phyloP scores from a whole-genome alignment of 2,113 vertebrate genomes.

The Neolamprologus tretocephalus region DNA sequence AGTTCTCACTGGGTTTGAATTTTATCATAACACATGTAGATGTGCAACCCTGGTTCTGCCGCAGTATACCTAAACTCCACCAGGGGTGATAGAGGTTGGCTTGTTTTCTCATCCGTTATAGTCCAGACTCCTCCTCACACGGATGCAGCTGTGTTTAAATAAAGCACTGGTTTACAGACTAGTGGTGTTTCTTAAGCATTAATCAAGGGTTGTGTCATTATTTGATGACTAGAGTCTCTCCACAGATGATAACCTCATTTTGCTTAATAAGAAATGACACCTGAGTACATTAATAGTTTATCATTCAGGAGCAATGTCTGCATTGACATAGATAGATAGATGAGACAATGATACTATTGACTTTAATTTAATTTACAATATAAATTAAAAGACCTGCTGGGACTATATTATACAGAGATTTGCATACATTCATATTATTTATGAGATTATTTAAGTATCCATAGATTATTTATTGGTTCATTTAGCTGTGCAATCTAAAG shows the following conservation, averaged over 20 bases:
- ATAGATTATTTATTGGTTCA: neutral
- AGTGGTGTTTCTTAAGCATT: neutral
- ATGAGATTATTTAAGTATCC: neutral
- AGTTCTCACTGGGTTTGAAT: neutral
- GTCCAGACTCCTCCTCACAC: neutral
- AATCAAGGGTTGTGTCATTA: constrained; percentile 23
- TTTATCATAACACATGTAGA: constrained; percentile 9
- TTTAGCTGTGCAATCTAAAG: neutral
- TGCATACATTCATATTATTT: neutral
- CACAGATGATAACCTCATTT: constrained; percentile 26
- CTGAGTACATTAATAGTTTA: neutral
- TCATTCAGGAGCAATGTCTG: constrained; percentile 1
- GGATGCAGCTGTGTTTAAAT: neutral
- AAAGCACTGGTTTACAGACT: neutral
- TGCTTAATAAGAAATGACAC: constrained; percentile 13
- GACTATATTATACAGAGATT: neutral
- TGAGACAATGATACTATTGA: neutral
- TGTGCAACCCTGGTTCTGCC: neutral
- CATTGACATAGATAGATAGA: neutral
- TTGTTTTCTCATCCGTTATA: neutral
- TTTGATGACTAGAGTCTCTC: neutral
- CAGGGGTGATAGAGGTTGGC: neutral
- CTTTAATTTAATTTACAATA: neutral
- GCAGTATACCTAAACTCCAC: constrained; percentile 1
- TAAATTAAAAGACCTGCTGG: neutral